Conservation (phyloP, 2,113 vertebrate genomes). For the Proterorhinus semilunaris region DNA sequence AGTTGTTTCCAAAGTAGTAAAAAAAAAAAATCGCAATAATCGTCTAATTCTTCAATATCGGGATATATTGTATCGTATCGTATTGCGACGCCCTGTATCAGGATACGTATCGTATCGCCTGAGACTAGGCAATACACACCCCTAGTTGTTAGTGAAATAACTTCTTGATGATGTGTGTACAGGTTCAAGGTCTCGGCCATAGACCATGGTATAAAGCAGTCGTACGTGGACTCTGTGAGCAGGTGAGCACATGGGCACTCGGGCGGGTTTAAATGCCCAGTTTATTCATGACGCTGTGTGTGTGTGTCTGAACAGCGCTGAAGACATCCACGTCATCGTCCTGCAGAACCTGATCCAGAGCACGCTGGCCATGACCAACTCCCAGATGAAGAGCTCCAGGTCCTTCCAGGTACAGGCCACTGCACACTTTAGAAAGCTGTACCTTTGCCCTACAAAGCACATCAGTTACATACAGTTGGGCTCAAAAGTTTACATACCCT, state of each 20-base stretch:
- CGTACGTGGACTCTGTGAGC: slow-evolving; percentile 50
- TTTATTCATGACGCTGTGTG: not conserved
- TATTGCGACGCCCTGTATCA: too few species aligned
- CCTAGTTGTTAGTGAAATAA: too few species aligned
- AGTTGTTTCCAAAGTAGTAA: too few species aligned
- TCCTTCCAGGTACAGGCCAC: slow-evolving; percentile 84
- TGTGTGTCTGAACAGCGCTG: slow-evolving; percentile 67
- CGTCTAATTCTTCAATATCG: too few species aligned
- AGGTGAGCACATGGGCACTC: slow-evolving; percentile 36
- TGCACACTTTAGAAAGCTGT: too few species aligned
- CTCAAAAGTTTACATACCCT: too few species aligned
- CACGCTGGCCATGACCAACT: slow-evolving; percentile 89
- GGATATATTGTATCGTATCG: too few species aligned
- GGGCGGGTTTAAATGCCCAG: not conserved
- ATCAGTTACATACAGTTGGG: too few species aligned
- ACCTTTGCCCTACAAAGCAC: too few species aligned
- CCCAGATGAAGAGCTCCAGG: slow-evolving; percentile 87
- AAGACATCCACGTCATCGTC: slow-evolving; percentile 88
- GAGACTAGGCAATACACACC: too few species aligned
- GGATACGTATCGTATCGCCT: too few species aligned
- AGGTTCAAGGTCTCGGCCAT: slow-evolving; percentile 88
- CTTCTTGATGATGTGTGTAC: slow-evolving; percentile 4
- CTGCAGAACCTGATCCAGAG: slow-evolving; percentile 94
- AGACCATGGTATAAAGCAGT: slow-evolving; percentile 64
- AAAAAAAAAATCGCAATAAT: too few species aligned